These are phyloP conservation scores for Phenganax stokvisi DNA, from an alignment of 92 coral and sea anemone genomes.

Conservation along the genomic window DNA sequence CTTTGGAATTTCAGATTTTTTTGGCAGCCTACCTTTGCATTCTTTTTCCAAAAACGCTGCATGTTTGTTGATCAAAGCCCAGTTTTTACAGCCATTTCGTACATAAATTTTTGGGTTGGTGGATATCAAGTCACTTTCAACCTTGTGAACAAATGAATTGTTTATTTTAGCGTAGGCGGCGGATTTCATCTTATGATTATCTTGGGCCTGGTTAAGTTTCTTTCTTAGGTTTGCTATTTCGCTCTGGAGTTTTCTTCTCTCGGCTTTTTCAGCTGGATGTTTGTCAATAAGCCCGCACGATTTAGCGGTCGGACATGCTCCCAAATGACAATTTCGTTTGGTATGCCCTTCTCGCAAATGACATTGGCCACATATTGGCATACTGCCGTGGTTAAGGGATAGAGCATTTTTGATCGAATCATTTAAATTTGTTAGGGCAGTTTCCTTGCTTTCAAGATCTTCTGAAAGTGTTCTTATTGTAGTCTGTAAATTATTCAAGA, in stretches of 20 bases:
- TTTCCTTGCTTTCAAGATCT: too few species aligned
- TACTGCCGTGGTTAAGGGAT: too few species aligned
- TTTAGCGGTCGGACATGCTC: constrained; percentile 30
- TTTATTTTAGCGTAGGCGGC: constrained; percentile 38
- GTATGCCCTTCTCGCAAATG: constrained; percentile 44
- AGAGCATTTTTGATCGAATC: too few species aligned
- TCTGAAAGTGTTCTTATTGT: too few species aligned
- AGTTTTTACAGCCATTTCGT: constrained; percentile 46
- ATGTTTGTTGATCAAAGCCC: constrained; percentile 46
- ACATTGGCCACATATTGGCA: constrained; percentile 33
- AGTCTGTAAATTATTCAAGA: too few species aligned
- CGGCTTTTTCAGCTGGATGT: constrained; percentile 30
- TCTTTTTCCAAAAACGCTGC: constrained; percentile 40
- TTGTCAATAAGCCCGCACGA: constrained; percentile 35
- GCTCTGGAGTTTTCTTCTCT: constrained; percentile 11
- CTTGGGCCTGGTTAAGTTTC: constrained; percentile 22
- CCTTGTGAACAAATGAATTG: constrained; percentile 29
- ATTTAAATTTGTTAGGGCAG: too few species aligned
- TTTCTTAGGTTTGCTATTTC: constrained; percentile 27
- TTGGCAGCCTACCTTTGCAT: constrained; percentile 35
- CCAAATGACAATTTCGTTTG: constrained; percentile 38
- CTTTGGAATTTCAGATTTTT: background rate
- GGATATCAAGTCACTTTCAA: constrained; percentile 38
- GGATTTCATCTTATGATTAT: constrained; percentile 29
- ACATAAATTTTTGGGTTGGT: constrained; percentile 40